Evolutionary conservation across 2,888 invertebrate species (phyloP), one percentile per base, ranked within the genome.

Genomic region (Automeris io): DNA sequence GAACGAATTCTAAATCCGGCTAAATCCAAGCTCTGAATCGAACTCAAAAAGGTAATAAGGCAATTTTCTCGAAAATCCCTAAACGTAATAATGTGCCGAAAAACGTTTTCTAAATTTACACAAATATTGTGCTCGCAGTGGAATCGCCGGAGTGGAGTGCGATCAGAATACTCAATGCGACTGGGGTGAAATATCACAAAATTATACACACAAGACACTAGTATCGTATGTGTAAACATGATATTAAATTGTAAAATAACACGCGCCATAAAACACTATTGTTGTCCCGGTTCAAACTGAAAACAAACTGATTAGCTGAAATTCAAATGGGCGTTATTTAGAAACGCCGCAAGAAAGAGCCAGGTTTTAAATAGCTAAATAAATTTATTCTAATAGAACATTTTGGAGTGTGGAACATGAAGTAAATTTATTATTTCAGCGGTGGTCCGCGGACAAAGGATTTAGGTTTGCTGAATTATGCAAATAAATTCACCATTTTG

Each of bases 401-500:
- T 72, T 54, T 76, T 68, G 49, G 70, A 72, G 69, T 76, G 76
- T 76, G 70, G 73, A 79, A 66, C 74, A 77, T 81, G 72, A 74
- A 73, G 79, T 71, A 77, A 78, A 83, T 85, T 83, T 82, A 83
- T 83, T 83, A 81, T 81, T 81, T 80, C 57, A 73, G 69, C 70
- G 70, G 65, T 69, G 68, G 69, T 67, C 68, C 61, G 71, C 80
- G 80, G 82, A 80, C 82, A 83, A 82, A 81, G 79, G 83, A 78
- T 81, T 83, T 75, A 75, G 80, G 75, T 79, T 81, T 76, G 74
- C 70, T 73, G 81, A 85, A 79, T 81, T 85, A 85, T 83, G 82
- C 82, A 85, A 85, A 85, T 85, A 82, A 81, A 83, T 83, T 83
- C 82, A 78, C 80, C 80, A 81, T 80, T 81, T 75, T 79, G 85